phyloP scores from a whole-genome alignment of 2,113 vertebrate genomes.

The Falco punctatus region DNA sequence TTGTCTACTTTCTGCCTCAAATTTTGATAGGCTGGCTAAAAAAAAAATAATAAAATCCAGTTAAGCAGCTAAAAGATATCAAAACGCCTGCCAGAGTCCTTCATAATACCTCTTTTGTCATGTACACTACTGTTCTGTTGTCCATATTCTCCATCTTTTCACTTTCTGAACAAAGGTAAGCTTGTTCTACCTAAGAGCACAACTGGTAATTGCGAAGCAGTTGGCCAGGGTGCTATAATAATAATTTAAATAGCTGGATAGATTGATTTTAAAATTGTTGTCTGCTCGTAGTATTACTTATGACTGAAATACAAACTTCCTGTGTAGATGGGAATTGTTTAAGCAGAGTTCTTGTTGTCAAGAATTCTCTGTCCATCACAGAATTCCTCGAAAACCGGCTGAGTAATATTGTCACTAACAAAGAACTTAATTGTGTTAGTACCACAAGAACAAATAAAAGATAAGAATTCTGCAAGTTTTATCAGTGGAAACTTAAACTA shows the following conservation, averaged over 20 bases:
- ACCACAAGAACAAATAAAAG: not conserved
- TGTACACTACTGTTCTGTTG: not conserved
- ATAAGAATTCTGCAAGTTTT: not conserved
- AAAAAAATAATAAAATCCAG: not conserved
- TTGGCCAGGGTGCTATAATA: not conserved
- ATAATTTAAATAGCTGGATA: not conserved
- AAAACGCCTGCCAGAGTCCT: not conserved
- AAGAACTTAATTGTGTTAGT: not conserved
- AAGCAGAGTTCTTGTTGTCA: not conserved
- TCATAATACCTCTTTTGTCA: not conserved
- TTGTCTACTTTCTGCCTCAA: constrained; percentile 97
- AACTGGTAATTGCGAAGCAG: not conserved
- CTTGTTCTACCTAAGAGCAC: not conserved
- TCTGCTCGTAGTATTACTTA: not conserved
- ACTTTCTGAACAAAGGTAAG: not conserved
- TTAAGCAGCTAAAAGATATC: not conserved
- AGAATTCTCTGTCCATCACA: not conserved
- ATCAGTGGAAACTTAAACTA: not conserved
- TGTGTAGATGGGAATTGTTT: not conserved
- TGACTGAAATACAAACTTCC: not conserved
- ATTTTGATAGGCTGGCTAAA: constrained; percentile 96
- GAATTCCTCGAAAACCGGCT: not conserved
- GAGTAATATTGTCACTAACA: not conserved
- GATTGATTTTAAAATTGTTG: not conserved
- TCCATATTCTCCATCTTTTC: not conserved